Conservation (phyloP, 2,888 invertebrate genomes). For the Beris morrisii region DNA sequence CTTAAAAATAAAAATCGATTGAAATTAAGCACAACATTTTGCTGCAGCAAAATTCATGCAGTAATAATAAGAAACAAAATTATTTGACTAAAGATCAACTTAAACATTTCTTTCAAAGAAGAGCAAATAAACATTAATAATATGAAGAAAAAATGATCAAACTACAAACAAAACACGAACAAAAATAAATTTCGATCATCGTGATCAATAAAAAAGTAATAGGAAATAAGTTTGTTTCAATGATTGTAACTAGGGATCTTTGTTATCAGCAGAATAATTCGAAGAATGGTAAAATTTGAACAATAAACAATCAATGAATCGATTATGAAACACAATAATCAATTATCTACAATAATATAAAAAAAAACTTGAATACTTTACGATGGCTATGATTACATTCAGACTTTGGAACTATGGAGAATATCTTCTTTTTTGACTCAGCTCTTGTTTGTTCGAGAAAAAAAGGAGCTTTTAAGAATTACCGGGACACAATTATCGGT, state of each 20-base stretch:
- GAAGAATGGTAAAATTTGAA: neutral
- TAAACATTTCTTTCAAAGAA: neutral
- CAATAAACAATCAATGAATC: constrained; percentile 6
- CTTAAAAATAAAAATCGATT: no score
- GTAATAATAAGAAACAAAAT: neutral
- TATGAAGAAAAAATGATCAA: neutral
- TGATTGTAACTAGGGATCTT: neutral
- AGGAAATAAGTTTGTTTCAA: neutral
- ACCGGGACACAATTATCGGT: neutral
- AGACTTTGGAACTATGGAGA: constrained; percentile 33
- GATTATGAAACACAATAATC: neutral
- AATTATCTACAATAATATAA: neutral
- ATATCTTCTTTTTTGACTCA: neutral
- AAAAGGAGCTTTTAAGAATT: neutral
- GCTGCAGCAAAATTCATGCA: neutral
- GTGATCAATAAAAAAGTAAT: neutral
- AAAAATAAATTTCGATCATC: neutral
- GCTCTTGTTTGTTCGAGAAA: constrained; percentile 4
- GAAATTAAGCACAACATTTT: no score
- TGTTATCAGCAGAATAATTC: neutral
- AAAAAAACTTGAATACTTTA: constrained; percentile 1
- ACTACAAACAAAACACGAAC: neutral
- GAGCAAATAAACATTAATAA: constrained; percentile 1
- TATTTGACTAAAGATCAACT: constrained; percentile 6
- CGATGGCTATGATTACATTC: constrained; percentile 31